Evolutionary conservation across 2,888 invertebrate species (phyloP), one percentile per base, ranked within the genome.

Genomic region (Nemoura dubitans): DNA sequence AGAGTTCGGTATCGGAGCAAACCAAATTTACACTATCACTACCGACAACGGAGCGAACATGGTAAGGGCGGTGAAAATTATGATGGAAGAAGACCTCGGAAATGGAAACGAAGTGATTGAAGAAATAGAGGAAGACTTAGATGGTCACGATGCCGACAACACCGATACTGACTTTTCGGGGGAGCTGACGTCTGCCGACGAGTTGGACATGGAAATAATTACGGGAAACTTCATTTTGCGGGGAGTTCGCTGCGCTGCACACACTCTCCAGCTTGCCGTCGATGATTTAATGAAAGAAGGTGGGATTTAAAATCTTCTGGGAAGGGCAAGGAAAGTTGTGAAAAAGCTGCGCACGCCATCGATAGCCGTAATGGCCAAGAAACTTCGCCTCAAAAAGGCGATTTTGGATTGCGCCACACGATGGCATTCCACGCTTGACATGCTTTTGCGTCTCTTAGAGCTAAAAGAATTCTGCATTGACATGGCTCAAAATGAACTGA

Each of bases 361-460:
- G 10, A 36, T 76, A 10, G 25, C 77, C 21, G 77, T 76, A 28
- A 85, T 30, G 27, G 25, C 59, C 14, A 76, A 76, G 10, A 76
- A 76, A 30, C 27, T 77, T 30, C 43, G 30, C 28, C 28, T 85
- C 76, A 59, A 29, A 27, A 85, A 85, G 28, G 76, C 85, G 25
- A 85, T 25, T 10, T n/a, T 85, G 43, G 85, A 85, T 25, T 85
- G 85, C 30, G 21, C 85, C n/a, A 85, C 85, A 7, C 21, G 85
- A 29, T 85, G 85, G 85, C 85, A 85, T 27, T 85, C 85, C 25
- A 85, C 85, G 7, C 27, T 77, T 5, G 85, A 85, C 25, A 85
- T 85, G 85, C 76, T 76, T 2, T n/a, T 76, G 21, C 21, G 76
- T 21, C 76, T 85, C 5, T 25, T 76, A n/a, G 36, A 36, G 36